phyloP scores from a whole-genome alignment of 2,888 invertebrate genomes.

The Uloborus plumipes region DNA sequence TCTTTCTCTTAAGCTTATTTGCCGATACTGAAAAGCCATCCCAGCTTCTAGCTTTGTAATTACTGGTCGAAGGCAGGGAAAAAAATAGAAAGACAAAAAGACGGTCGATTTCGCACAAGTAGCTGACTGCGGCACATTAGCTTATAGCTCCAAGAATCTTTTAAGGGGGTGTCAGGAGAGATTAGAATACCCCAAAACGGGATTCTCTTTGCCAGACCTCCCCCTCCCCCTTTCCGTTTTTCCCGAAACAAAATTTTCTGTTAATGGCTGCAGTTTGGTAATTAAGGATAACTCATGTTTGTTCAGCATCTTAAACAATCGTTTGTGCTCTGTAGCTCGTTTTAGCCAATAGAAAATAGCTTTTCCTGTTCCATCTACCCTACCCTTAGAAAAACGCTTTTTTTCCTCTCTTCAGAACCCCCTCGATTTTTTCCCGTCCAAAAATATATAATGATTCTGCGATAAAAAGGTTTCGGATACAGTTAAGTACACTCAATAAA shows the following conservation, averaged over 20 bases:
- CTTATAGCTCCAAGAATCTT: constrained; percentile 10
- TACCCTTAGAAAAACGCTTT: neutral
- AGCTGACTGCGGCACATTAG: constrained; percentile 13
- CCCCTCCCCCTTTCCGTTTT: constrained; percentile 18
- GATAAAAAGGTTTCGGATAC: constrained; percentile 59
- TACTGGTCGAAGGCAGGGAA: constrained; percentile 20
- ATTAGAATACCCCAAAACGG: constrained; percentile 12
- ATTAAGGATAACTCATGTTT: constrained; percentile 51
- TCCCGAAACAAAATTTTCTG: constrained; percentile 38
- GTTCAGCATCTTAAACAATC: constrained; percentile 27
- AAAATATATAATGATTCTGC: constrained; percentile 43
- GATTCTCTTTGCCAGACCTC: constrained; percentile 2
- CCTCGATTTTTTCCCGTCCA: constrained; percentile 19
- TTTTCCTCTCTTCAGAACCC: neutral
- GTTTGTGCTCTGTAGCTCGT: constrained; percentile 16
- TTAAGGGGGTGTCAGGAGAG: constrained; percentile 22
- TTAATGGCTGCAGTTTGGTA: constrained; percentile 53
- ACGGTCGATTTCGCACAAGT: constrained; percentile 23
- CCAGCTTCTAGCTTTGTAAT: constrained; percentile 28
- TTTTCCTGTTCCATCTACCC: constrained; percentile 30
- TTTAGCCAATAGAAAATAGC: constrained; percentile 44
- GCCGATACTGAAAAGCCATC: constrained; percentile 45
- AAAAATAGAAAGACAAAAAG: constrained; percentile 5
- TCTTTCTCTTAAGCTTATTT: constrained; percentile 36
- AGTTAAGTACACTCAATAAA: constrained; percentile 19